A percentile compares a stretch with the other conserved stretches of the same genome.
Evolutionary conservation across 1,140 invertebrate genomes (phyloP).

Genomic region (Gryllus bimaculatus): DNA sequence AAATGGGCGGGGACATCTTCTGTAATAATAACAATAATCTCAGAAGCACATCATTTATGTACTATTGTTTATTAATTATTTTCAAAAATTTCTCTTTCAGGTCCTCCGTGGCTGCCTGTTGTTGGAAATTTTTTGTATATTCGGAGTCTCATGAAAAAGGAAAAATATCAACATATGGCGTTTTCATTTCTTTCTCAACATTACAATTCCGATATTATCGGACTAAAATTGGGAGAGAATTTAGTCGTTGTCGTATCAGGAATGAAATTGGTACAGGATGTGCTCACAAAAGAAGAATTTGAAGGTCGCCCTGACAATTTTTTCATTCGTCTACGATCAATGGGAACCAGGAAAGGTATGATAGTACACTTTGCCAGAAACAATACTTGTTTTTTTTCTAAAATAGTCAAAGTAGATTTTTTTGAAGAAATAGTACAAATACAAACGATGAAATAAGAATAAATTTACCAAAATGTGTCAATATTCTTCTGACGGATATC

Average conservation of each 20-base stretch:
- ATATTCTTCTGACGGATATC: no score
- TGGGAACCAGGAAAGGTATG: constrained; percentile 53
- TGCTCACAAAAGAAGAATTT: constrained; percentile 53
- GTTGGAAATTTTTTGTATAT: constrained; percentile 51
- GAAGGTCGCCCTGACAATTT: constrained; percentile 63
- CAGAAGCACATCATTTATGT: neutral
- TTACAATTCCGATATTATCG: constrained; percentile 53
- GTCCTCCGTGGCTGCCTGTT: constrained; percentile 56
- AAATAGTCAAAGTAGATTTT: neutral
- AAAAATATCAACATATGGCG: constrained; percentile 48
- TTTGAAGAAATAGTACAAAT: neutral
- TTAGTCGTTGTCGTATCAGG: constrained; percentile 51
- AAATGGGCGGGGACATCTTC: no score
- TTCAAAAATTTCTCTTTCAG: constrained; percentile 32
- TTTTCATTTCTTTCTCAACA: constrained; percentile 44
- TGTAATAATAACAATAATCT: no score
- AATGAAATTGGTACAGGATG: constrained; percentile 43
- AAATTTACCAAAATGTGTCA: no score
- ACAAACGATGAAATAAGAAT: neutral
- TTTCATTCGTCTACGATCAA: constrained; percentile 55
- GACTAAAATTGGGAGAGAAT: constrained; percentile 53
- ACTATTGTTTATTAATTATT: neutral
- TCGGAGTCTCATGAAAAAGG: constrained; percentile 39
- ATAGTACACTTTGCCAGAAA: neutral
- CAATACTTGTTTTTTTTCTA: neutral